Evolutionary conservation across 2,888 invertebrate genomes (phyloP).

Genomic region (Hypsopygia costalis): DNA sequence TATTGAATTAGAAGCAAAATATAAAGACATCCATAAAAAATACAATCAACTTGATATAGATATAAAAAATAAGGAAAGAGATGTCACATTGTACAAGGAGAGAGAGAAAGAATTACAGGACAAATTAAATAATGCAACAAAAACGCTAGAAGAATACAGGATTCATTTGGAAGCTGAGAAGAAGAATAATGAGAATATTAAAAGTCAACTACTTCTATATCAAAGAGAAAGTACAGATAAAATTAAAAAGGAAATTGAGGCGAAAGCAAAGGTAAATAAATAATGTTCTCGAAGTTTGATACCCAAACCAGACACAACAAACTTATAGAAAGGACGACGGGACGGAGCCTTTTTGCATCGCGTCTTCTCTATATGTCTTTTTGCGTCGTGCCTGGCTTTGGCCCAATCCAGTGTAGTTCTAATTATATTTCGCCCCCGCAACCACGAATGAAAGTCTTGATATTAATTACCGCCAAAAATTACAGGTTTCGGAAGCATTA

Average conservation of each 20-base stretch:
- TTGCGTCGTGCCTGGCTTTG: no score
- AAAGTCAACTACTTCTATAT: constrained; percentile 38
- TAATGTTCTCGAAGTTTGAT: constrained; percentile 12
- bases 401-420: no score
- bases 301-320: no score
- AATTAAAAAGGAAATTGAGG: constrained; percentile 61
- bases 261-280: constrained; percentile 56
- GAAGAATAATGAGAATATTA: constrained; percentile 54
- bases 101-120: constrained; percentile 48
- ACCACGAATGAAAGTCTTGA: no score
- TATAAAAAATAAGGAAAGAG: constrained; percentile 57
- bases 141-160: constrained; percentile 48
- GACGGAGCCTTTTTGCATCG: no score
- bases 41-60: constrained; percentile 39
- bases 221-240: constrained; percentile 53
- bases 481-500: constrained; percentile 67
- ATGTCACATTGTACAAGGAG: constrained; percentile 65
- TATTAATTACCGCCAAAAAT: background rate
- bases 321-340: no score
- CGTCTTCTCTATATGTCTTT: no score
- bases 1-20: constrained; percentile 67
- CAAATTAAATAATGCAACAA: constrained; percentile 39
- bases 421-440: no score
- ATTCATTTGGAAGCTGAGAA: constrained; percentile 53
- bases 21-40: constrained; percentile 47